Base-by-base conservation (phyloP, 2,113 vertebrate genomes). In the Pseudopipra pipra region DNA sequence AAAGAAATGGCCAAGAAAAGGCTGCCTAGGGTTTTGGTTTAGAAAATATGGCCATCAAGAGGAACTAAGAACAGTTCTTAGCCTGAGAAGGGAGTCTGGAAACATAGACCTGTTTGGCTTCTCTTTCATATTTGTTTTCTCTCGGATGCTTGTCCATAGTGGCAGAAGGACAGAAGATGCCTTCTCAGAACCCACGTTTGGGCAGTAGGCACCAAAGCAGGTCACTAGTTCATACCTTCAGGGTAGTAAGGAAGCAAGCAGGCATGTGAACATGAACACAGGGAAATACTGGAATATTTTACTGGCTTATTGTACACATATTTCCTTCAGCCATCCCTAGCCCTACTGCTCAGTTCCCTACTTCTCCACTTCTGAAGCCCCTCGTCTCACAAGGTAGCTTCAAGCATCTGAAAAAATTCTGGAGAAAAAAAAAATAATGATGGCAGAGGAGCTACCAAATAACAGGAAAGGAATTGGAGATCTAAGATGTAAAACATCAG, bases 111-210 rank as follows among this genome's bases (percentile, higher is more conserved):
- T 75, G 15, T 44, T 56, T 27, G 19, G 31, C 22, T 77, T 86
- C 54, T 81, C 31, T 46, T 84, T 63, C 10, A 3, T 30, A 24
- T 28, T 70, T 0, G 1, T 70, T 55, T 92, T 66, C 61, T 85
- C 71, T 49, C 49, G 75, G 24, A 5, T 0, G 0, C 18, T 70
- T 74, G 39, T 35, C 62, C 39, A 47, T 8, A 46, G 52, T 4
- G 14, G 20, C n/a, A 71, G 54, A 62, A 88, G 51, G 63, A 49
- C 46, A 65, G 41, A 71, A 55, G 33, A 14, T 13, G 12, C 9
- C 46, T 27, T 23, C 21, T 24, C 14, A 70, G 28, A 68, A 58
- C 19, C 28, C 41, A 25, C 5, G 3, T 11, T 28, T 30, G 11
- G 74, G 47, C 70, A 85, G 47, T 0, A 76, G 37, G 62, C 43